Evolutionary conservation across 2,113 vertebrate species (phyloP).

Genomic region (Cariama cristata): DNA sequence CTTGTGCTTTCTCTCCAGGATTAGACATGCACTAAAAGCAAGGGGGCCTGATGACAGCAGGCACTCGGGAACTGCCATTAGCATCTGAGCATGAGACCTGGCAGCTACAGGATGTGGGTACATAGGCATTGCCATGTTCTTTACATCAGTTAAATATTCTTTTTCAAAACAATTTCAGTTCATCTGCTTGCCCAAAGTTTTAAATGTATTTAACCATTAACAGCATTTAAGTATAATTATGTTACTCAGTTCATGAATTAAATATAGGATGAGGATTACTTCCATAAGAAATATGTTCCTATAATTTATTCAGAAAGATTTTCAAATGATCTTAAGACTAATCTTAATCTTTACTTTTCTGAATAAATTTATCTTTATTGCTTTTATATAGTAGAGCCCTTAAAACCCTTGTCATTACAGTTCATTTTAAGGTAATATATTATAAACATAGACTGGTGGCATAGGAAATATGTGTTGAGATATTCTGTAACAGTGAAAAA

Average conservation of each 20-base stretch:
- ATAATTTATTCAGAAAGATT: not conserved
- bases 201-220: not conserved
- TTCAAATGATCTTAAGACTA: not conserved
- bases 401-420: not conserved
- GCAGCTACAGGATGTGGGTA: not conserved
- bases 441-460: not conserved
- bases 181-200: not conserved
- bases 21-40: not conserved
- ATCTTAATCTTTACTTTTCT: not conserved
- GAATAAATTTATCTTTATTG: not conserved
- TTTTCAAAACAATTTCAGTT: not conserved
- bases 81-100: not conserved
- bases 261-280: not conserved
- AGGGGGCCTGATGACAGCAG: not conserved
- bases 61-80: not conserved
- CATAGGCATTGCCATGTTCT: not conserved
- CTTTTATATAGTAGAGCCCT: not conserved
- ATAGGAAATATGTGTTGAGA: not conserved
- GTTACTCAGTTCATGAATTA: constrained; percentile 1
- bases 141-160: not conserved
- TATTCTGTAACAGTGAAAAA: not conserved
- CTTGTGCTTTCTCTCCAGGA: not conserved
- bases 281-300: not conserved
- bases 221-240: not conserved
- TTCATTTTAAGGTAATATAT: not conserved